Conservation (phyloP, 2,888 invertebrate species). For the Phytoseiulus persimilis region DNA sequence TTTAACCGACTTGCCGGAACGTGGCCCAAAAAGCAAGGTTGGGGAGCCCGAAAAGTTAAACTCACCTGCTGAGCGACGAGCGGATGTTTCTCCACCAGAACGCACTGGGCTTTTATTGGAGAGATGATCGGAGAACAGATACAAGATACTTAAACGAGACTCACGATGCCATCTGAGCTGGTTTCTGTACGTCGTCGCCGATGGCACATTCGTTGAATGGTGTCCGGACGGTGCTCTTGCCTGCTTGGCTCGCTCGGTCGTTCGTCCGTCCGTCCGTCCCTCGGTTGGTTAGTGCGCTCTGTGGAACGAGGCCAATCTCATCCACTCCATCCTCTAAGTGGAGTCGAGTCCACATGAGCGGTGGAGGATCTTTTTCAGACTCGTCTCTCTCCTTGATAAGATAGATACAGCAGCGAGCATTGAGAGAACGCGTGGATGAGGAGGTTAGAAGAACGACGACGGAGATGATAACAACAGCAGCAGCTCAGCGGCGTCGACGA, state of each 20-base stretch:
- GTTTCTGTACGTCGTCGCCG: not conserved
- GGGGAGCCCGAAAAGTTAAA: not conserved
- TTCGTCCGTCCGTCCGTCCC: not conserved
- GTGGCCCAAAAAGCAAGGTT: not conserved
- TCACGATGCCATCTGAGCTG: not conserved
- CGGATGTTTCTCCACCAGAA: not conserved
- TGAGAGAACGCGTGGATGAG: not conserved
- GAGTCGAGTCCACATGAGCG: not conserved
- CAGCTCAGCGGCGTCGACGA: not conserved
- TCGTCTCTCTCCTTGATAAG: not conserved
- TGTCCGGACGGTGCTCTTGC: not conserved
- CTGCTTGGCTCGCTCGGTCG: not conserved
- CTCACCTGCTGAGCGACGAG: not conserved
- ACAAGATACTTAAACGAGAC: not conserved
- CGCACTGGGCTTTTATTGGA: not conserved
- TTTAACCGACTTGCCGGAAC: too few relatives aligned
- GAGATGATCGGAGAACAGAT: not conserved
- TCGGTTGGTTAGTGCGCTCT: not conserved
- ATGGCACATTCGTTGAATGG: not conserved
- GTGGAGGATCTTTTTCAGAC: not conserved
- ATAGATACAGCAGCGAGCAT: not conserved
- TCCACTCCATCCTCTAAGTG: constrained; percentile 5
- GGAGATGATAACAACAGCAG: not conserved
- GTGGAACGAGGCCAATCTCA: not conserved
- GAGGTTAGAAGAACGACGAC: not conserved